Base-by-base conservation (phyloP, 2,113 vertebrate species). In the Fulica atra region DNA sequence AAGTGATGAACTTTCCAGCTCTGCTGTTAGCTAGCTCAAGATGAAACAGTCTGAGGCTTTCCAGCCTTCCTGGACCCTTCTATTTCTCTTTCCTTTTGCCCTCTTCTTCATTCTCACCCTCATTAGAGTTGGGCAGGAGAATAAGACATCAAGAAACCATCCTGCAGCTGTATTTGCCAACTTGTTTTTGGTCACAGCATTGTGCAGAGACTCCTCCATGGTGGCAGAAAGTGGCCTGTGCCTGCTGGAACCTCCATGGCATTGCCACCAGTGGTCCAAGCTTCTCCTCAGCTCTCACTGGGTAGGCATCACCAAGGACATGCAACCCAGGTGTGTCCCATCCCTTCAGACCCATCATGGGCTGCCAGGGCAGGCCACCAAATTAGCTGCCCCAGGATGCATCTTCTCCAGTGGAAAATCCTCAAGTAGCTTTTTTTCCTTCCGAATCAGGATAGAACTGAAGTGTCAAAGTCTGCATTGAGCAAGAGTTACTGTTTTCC, bases 141-240 rank as follows among this genome's bases (percentile, higher is more conserved):
- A 68, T 2, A 23, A 28, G 44, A 81, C 25, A 11, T 7, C 46
- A 66, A 38, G 11, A 54, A 54, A 59, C 29, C 14, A 28, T 83
- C 35, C 44, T 79, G 72, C 89, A 61, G 44, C 73, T 88, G 56
- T 71, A 95, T 86, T 95, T 95, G 80, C 80, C 72, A 92, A 80
- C 86, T 90, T 64, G 82, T 90, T 90, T 88, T 92, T 91, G 70
- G 70, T 78, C 8, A 0, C 50, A 86, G 71, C 0, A 0, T 83
- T 94, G 83, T 94, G 57, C 88, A 89, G 81, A 92, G 44, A 73
- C 59, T 28, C 64, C 23, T 88, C 28, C 50, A 6, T 0, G 31
- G 53, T 71, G 81, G 48, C 48, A 48, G 77, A 51, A 36, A 59
- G 65, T 50, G 53, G 70, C 48, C 56, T 86, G 25, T 33, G 17